phyloP scores from a whole-genome alignment of 2,113 vertebrate species.

The Columba janthina region DNA sequence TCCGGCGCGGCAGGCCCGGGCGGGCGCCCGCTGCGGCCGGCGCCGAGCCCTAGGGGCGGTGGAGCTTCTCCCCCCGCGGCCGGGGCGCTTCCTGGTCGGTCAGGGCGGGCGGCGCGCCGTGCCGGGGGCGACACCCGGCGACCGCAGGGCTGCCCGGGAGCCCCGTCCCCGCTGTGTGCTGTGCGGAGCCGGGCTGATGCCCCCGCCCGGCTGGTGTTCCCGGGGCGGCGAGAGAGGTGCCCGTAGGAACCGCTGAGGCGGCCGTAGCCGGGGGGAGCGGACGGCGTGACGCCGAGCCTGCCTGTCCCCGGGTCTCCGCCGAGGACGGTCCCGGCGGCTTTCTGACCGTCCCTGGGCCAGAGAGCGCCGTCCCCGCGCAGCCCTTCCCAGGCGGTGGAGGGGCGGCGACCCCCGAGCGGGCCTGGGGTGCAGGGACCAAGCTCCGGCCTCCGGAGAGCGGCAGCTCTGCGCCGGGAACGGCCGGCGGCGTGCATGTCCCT shows the following conservation, averaged over 20 bases:
- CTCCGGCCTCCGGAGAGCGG: not conserved
- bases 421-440: not conserved
- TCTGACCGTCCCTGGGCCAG: not conserved
- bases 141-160: not conserved
- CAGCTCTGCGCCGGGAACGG: not conserved
- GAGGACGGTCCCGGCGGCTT: not conserved
- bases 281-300: too few species aligned
- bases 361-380: not conserved
- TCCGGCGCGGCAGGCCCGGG: not conserved
- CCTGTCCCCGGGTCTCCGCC: too few species aligned
- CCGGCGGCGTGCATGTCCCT: not conserved
- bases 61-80: not conserved
- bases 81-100: not conserved
- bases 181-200: not conserved
- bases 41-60: not conserved
- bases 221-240: not conserved
- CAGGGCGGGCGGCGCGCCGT: too few species aligned
- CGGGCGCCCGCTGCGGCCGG: not conserved
- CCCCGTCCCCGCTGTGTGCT: not conserved
- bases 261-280: not conserved
- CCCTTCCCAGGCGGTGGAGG: not conserved
- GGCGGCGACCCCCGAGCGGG: not conserved
- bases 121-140: not conserved
- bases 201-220: not conserved
- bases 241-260: not conserved